Evolutionary conservation across 2,113 vertebrate species (phyloP).

Genomic region (Takifugu flavidus): DNA sequence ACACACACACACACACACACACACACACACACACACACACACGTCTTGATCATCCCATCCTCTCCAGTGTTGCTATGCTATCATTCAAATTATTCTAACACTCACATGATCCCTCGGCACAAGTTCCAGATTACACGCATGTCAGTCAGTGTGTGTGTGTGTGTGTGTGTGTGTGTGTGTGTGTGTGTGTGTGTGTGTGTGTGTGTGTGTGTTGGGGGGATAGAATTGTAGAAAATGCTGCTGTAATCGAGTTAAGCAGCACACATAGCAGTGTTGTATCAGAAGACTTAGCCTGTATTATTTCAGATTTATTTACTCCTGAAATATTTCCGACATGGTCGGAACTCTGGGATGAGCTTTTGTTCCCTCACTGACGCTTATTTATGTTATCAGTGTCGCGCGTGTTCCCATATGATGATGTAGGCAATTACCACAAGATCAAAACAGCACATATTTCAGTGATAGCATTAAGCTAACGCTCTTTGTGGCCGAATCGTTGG

Average conservation of each 20-base stretch:
- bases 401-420: background rate
- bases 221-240: conserved; percentile 34
- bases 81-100: conserved; percentile 47
- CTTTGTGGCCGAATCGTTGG: conserved; percentile 51
- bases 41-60: background rate
- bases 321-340: conserved; percentile 28
- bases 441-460: conserved; percentile 26
- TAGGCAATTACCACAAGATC: background rate
- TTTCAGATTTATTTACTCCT: conserved; percentile 35
- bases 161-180: conserved; percentile 3
- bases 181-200: background rate
- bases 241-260: conserved; percentile 50
- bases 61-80: background rate
- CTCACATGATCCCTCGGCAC: conserved; percentile 52
- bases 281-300: conserved; percentile 35
- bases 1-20: no score
- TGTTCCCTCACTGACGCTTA: conserved; percentile 7
- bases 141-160: conserved; percentile 20
- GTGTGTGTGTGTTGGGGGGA: background rate
- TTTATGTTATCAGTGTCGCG: background rate
- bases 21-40: background rate
- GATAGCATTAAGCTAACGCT: conserved; percentile 36
- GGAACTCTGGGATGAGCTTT: conserved; percentile 31
- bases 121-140: conserved; percentile 58
- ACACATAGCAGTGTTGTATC: conserved; percentile 45